Evolutionary conservation across 2,888 invertebrate species (phyloP).

Genomic region (Sepiola atlantica): DNA sequence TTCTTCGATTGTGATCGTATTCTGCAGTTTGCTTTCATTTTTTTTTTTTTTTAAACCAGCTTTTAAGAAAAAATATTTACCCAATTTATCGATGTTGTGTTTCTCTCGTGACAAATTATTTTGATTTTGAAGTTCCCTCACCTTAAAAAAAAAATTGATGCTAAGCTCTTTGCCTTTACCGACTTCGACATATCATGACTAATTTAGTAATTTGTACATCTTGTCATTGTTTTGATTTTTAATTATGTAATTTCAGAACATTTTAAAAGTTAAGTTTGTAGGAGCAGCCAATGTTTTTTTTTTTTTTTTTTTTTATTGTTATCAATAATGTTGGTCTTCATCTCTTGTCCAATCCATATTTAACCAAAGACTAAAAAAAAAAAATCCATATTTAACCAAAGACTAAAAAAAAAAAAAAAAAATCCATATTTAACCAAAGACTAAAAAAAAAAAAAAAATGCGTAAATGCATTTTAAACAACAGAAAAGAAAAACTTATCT

Average conservation of each 20-base stretch:
- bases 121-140: not conserved
- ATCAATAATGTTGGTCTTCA: not conserved
- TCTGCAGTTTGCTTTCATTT: not conserved
- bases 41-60: not conserved
- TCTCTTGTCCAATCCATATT: not conserved
- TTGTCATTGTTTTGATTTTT: not conserved
- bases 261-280: not conserved
- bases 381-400: not conserved
- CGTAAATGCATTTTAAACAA: not conserved
- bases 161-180: not conserved
- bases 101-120: not conserved
- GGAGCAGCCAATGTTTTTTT: not conserved
- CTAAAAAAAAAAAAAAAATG: not conserved
- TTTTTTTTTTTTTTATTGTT: not conserved
- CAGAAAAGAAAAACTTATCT: not conserved
- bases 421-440: not conserved
- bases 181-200: not conserved
- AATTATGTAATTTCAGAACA: not conserved
- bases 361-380: not conserved
- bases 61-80: not conserved
- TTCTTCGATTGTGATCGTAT: not conserved
- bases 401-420: too few relatives aligned
- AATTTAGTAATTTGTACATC: not conserved
- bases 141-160: not conserved
- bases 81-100: not conserved